A percentile compares a stretch with the other conserved stretches of the same genome.
These are phyloP conservation scores for Hormiphora californensis DNA, from an alignment of 37 sponge, comb jelly and placozoan genomes.

Conservation along the genomic window DNA sequence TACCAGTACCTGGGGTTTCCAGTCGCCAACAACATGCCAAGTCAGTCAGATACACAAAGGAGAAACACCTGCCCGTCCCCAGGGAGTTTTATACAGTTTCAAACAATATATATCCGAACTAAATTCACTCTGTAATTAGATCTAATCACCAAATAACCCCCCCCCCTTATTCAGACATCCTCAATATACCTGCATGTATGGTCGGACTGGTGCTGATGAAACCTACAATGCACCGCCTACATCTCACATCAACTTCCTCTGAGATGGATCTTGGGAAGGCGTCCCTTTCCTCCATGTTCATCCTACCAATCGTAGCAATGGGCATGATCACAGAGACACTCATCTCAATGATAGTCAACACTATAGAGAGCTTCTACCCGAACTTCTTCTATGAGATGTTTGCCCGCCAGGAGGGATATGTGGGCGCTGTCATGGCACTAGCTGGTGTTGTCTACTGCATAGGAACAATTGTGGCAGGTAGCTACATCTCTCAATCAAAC, in stretches of 20 bases:
- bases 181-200: background rate
- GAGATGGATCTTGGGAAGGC: background rate
- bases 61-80: too few relatives aligned
- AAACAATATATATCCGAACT: too few relatives aligned
- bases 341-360: slow-evolving; percentile 25
- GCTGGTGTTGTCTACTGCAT: slow-evolving; percentile 9
- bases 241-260: background rate
- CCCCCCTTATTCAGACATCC: background rate
- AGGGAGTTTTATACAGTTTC: too few relatives aligned
- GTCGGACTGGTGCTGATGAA: background rate
- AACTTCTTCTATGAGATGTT: background rate
- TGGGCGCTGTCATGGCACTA: slow-evolving; percentile 23
- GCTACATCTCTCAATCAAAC: too few relatives aligned
- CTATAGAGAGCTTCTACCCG: slow-evolving; percentile 24
- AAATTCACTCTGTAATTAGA: background rate
- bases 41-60: too few relatives aligned
- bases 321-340: slow-evolving; percentile 48
- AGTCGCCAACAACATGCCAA: slow-evolving; percentile 4
- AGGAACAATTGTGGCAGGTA: slow-evolving; percentile 29
- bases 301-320: background rate
- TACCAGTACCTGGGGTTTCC: slow-evolving; percentile 9
- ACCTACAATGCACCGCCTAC: background rate
- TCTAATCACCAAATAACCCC: background rate
- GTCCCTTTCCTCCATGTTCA: background rate
- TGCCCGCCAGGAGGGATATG: background rate